Base-by-base conservation (phyloP, 2,113 vertebrate genomes). In the Colistium nudipinnis region DNA sequence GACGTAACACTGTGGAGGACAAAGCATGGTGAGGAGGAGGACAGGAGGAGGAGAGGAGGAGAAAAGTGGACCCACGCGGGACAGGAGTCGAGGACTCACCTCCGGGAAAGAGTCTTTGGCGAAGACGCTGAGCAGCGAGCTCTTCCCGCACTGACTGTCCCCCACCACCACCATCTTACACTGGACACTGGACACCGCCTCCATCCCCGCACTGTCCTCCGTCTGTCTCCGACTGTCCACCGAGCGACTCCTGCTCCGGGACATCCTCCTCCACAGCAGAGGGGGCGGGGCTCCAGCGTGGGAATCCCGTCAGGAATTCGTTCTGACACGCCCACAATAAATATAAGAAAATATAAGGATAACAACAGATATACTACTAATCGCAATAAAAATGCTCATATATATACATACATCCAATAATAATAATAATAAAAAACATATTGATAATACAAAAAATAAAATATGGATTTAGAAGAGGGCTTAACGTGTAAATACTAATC, bases 101-200 rank as follows among this genome's bases (percentile, higher is more conserved):
- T 96, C 94, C 1, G 95, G 95, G 80, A 95, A 96, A 68, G 92
- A 93, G 38, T 96, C 95, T 84, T 96, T 96, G 14, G 95, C 95
- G 54, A 96, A 96, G 17, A 96, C 92, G 48, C 51, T 86, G 22
- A 86, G 28, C 68, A 86, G 41, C 30, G 84, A 74, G 4, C 77
- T 86, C 49, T 86, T 86, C 14, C 84, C 84, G 70, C 84, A 86
- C 54, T 71, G 65, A 43, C 70, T 86, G 70, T 86, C 84, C 9
- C 84, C 84, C 2, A 86, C 84, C 16, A 83, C 77, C 67, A 86
- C 84, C 17, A 86, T 83, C 48, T 86, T 86, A 66, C 80, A 81
- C 57, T 41, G 36, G 36, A 41, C 36, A 2, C 12, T 2, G 3
- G 54, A 3, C 14, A 17, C 35, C 1, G 54, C 5, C 2, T 59